These are phyloP conservation scores for Spilogale gracilis DNA, from an alignment of 2,113 vertebrate species.

Conservation along the genomic window DNA sequence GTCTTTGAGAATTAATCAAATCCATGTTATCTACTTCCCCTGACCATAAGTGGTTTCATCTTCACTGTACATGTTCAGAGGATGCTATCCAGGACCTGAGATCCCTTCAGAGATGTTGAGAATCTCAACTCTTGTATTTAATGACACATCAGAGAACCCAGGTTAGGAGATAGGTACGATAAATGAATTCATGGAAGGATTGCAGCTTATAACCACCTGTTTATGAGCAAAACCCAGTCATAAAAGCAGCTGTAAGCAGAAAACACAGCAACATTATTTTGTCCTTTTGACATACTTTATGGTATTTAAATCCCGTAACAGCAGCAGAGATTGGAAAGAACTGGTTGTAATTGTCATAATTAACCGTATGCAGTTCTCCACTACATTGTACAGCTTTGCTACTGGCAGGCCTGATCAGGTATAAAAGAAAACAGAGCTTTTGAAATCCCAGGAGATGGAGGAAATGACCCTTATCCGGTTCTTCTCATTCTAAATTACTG, in stretches of 20 bases:
- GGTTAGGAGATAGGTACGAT: slow-evolving; percentile 66
- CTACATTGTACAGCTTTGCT: slow-evolving; percentile 79
- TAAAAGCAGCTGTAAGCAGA: slow-evolving; percentile 89
- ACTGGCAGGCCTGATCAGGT: slow-evolving; percentile 82
- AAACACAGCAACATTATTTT: slow-evolving; percentile 85
- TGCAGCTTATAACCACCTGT: slow-evolving; percentile 88
- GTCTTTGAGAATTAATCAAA: not conserved
- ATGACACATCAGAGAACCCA: slow-evolving; percentile 66
- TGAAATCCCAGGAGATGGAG: slow-evolving; percentile 79
- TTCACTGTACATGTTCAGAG: not conserved
- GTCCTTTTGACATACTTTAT: slow-evolving; percentile 86
- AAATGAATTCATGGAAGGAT: slow-evolving; percentile 86
- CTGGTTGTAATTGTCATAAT: slow-evolving; percentile 86
- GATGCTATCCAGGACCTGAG: slow-evolving; percentile 60
- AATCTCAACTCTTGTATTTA: slow-evolving; percentile 59
- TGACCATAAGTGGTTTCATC: not conserved
- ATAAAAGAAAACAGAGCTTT: slow-evolving; percentile 86
- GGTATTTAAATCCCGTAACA: slow-evolving; percentile 87
- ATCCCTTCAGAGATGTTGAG: slow-evolving; percentile 33
- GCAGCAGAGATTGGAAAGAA: slow-evolving; percentile 84
- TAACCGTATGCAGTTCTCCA: slow-evolving; percentile 90
- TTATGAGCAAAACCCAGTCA: slow-evolving; percentile 91
- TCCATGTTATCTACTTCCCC: not conserved
- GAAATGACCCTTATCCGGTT: slow-evolving; percentile 74
- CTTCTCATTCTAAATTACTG: slow-evolving; percentile 76